Base-by-base conservation (phyloP, 1,140 invertebrate genomes). In the Zaprionus kolodkinae region DNA sequence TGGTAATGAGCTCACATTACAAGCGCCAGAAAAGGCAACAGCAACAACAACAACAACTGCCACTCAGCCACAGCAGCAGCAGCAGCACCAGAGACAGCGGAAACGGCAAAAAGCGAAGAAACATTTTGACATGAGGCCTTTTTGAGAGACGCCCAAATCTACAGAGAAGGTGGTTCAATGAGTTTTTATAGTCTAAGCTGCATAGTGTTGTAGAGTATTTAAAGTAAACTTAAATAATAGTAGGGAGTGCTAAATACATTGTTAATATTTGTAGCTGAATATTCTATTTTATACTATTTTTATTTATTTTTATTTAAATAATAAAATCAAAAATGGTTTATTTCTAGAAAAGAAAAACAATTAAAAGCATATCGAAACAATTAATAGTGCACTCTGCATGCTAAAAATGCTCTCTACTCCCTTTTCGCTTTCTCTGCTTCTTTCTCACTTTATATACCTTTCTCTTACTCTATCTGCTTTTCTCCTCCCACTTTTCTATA, bases 1-100 rank as follows among this genome's bases (percentile, higher is more conserved):
- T 88, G 85, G 85, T 89, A 88, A 88, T 89, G 85, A 88, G 85
- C 85, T 89, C 84, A 74, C 85, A 88, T 88, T 88, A 84, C 85
- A 87, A 76, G 82, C 68, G 70, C 67, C 82, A 78, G 63, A 38
- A 30, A 59, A 43, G 27, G 15, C 13, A 17, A 5, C 48, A 64
- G 4, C 30, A 35, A 4, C 38, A 27, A 11, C 59, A 43, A 45
- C 76, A 77, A 54, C 25, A 40, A 17, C 45, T n/a, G n/a, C n/a
- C 35, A 55, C 76, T 52, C 21, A 40, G 60, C 64, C 43, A 21
- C 21, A 21, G 57, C n/a, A 21, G 11, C 27, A 45, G 50, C 35
- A 25, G 27, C 48, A 62, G 17, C 64, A n/a, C n/a, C n/a, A 52
- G 50, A 21, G 27, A 30, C 27, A 30, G 27, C 27, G 27, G 27